Base-by-base conservation (phyloP, 1,140 invertebrate genomes). In the Calosoma granatense region DNA sequence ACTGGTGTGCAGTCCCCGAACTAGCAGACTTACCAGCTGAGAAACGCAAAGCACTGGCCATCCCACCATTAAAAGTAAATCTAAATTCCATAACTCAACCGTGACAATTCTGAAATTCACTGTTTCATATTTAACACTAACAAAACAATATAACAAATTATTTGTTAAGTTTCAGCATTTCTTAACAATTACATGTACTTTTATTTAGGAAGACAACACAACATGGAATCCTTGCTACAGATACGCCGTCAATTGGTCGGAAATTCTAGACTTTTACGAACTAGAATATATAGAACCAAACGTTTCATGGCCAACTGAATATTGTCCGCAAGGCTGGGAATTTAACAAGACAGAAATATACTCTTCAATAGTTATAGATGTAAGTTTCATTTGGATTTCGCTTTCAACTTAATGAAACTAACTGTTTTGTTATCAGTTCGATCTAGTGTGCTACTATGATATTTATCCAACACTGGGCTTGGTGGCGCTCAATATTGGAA, bases 401-500 rank as follows among this genome's bases (percentile, higher is more conserved):
- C 26, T 36, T 9, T n/a, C 6, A 43, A 43, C n/a, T 20, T 41
- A 26, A n/a, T 57, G 23, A 4, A 60, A 39, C 20, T 19, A 54
- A 11, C 55, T 22, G 14, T 57, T 41, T 53, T 54, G 41, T 17
- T 78, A 80, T 64, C 73, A 92, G 90, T 92, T 90, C 69, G 81
- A 91, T 77, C 76, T 92, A 62, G 90, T 94, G 30, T 94, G 90
- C 67, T 83, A 88, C 58, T 79, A 81, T 59, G 83, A 84, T 59
- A 90, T 92, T 63, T 92, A 90, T 72, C 89, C 89, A 2, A 92
- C 88, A 1, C 76, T 92, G 52, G 88, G 87, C 9, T 74, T 92
- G 59, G 87, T 88, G 1, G 85, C 88, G 0, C 74, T 92, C 23
- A 93, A 92, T 68, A 72, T 85, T 36, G 90, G 90, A 20, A 89